Percentiles rank a stretch among this genome's conserved stretches.
Conservation (phyloP, 2,888 invertebrate genomes). For the Bhutanitis thaidina region DNA sequence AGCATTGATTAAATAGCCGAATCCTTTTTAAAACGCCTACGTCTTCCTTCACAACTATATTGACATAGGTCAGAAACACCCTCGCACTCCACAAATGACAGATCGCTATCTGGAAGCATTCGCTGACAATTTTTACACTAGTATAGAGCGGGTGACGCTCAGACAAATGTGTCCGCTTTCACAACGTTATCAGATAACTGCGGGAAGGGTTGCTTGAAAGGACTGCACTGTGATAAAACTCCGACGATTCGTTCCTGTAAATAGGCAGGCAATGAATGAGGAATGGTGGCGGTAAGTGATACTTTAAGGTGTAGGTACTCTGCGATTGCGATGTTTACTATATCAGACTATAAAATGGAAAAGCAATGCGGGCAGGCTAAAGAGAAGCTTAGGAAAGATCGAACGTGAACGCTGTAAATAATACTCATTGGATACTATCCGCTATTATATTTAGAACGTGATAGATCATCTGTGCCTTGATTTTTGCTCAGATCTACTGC, state of each 20-base stretch:
- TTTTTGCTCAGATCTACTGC: no score
- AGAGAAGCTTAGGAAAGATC: no score
- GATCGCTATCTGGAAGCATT: constrained; percentile 73
- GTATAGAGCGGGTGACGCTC: constrained; percentile 63
- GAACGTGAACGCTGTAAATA: no score
- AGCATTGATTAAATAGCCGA: no score
- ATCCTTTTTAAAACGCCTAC: neutral
- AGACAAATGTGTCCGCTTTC: constrained; percentile 75
- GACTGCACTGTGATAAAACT: constrained; percentile 61
- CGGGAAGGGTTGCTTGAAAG: constrained; percentile 69
- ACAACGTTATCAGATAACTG: constrained; percentile 70
- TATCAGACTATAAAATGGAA: neutral
- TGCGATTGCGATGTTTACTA: constrained; percentile 2
- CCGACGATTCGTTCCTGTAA: constrained; percentile 70
- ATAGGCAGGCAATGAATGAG: constrained; percentile 66
- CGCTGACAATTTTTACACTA: constrained; percentile 77
- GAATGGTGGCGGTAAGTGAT: constrained; percentile 61
- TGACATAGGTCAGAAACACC: constrained; percentile 25
- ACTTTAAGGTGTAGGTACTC: constrained; percentile 37
- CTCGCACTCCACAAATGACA: constrained; percentile 57
- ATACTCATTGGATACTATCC: no score
- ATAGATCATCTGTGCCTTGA: no score
- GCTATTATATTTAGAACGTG: no score
- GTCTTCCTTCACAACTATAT: constrained; percentile 5
- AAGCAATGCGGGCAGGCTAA: no score